These are phyloP conservation scores for Brachypalpus laphriformis DNA, from an alignment of 2,888 invertebrate genomes.

Conservation along the genomic window DNA sequence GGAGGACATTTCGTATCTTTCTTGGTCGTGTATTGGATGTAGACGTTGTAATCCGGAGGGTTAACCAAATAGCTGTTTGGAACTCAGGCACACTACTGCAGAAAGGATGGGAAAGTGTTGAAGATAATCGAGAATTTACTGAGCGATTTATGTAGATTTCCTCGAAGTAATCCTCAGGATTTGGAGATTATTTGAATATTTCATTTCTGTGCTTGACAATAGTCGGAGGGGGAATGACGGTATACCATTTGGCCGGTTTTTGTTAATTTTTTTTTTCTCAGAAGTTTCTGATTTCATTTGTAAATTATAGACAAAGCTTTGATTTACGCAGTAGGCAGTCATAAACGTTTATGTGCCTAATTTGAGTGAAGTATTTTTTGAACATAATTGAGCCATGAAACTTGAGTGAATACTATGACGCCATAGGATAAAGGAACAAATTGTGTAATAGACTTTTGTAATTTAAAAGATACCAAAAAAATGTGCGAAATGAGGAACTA, in stretches of 20 bases:
- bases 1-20: slow-evolving; percentile 24
- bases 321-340: slow-evolving; percentile 22
- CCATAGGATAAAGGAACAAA: not conserved
- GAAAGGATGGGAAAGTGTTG: slow-evolving; percentile 26
- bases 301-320: slow-evolving; percentile 8
- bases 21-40: slow-evolving; percentile 57
- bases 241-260: slow-evolving; percentile 1
- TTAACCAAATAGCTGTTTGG: slow-evolving; percentile 56
- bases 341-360: slow-evolving; percentile 43
- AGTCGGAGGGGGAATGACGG: not conserved
- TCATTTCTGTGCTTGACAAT: slow-evolving; percentile 35
- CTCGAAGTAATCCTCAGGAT: slow-evolving; percentile 47
- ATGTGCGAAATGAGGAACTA: not conserved
- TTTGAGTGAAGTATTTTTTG: slow-evolving; percentile 12
- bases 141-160: slow-evolving; percentile 69
- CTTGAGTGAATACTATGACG: not conserved
- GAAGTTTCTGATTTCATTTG: slow-evolving; percentile 28
- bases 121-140: slow-evolving; percentile 65
- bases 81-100: slow-evolving; percentile 11
- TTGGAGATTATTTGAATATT: slow-evolving; percentile 47
- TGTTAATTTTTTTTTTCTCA: not conserved
- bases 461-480: slow-evolving; percentile 15
- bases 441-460: slow-evolving; percentile 9
- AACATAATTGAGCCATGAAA: slow-evolving; percentile 16
- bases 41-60: slow-evolving; percentile 66